A percentile compares a stretch with the other conserved stretches of the same genome.
Conservation (phyloP, 2,888 invertebrate species). For the Thera britannica region DNA sequence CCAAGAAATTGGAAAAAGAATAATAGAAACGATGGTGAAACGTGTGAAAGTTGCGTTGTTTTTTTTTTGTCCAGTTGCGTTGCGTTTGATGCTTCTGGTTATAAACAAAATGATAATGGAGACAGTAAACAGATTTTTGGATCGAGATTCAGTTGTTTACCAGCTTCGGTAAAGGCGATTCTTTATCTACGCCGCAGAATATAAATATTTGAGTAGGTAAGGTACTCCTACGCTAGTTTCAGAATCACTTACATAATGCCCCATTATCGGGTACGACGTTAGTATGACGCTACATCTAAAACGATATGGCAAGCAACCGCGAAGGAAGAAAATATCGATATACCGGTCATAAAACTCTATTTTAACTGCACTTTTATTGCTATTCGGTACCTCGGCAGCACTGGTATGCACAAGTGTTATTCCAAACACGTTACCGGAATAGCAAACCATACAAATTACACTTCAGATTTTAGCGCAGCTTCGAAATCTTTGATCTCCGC, state of each 20-base stretch:
- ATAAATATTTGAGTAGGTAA: neutral
- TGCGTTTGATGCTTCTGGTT: constrained; percentile 8
- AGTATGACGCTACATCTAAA: constrained; percentile 17
- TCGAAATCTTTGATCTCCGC: constrained; percentile 52
- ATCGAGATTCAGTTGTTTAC: neutral
- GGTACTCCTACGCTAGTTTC: no score
- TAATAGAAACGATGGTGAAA: constrained; percentile 32
- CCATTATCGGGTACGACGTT: constrained; percentile 7
- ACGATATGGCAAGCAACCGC: constrained; percentile 22
- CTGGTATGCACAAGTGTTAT: constrained; percentile 24
- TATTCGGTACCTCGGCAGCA: constrained; percentile 7
- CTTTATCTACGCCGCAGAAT: neutral
- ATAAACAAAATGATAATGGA: constrained; percentile 4
- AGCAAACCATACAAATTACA: constrained; percentile 39
- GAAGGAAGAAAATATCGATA: constrained; percentile 29
- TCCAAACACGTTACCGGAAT: constrained; percentile 30
- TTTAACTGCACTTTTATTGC: constrained; percentile 25
- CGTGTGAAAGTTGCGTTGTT: constrained; percentile 25
- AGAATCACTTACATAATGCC: neutral
- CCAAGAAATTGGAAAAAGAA: constrained; percentile 61
- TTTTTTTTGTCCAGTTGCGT: constrained; percentile 7
- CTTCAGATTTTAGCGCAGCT: constrained; percentile 48
- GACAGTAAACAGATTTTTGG: neutral
- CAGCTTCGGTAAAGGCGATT: neutral
- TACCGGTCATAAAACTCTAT: constrained; percentile 22